Percentiles rank a stretch among this genome's conserved stretches.
phyloP scores from a whole-genome alignment of 1,140 invertebrate species.

The Dolichoris vasculosae region DNA sequence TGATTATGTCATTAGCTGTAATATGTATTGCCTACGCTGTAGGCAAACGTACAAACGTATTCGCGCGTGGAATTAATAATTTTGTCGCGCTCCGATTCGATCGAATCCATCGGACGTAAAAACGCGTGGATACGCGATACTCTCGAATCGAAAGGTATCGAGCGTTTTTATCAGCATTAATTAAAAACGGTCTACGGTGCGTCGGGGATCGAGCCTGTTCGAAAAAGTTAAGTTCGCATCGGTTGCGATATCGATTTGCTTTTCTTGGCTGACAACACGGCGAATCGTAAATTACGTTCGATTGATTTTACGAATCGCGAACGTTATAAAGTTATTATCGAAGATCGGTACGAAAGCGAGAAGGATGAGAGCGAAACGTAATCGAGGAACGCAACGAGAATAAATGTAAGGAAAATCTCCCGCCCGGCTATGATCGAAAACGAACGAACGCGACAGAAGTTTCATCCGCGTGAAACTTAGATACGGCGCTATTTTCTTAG shows the following conservation, averaged over 20 bases:
- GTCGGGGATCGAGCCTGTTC: no score
- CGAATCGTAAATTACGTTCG: not conserved
- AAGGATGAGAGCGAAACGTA: not conserved
- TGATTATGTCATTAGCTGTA: slow-evolving; percentile 51
- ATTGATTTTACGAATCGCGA: not conserved
- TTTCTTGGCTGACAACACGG: no score
- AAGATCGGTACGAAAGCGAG: not conserved
- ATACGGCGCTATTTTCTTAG: not conserved
- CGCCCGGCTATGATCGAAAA: not conserved
- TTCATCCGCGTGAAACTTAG: not conserved
- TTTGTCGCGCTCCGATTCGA: no score
- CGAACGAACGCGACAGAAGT: not conserved
- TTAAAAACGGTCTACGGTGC: no score
- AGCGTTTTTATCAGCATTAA: no score
- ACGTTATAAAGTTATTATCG: not conserved
- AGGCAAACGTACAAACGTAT: slow-evolving; percentile 13
- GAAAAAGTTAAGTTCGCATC: not conserved
- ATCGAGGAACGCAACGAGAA: not conserved
- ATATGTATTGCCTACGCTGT: slow-evolving; percentile 18
- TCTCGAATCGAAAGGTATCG: no score
- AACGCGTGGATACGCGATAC: no score
- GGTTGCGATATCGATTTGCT: not conserved
- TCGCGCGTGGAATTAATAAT: slow-evolving; percentile 30
- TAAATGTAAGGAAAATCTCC: not conserved
- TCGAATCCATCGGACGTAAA: no score